Base-by-base conservation (phyloP, 2,113 vertebrate species). In the Catharus minimus region DNA sequence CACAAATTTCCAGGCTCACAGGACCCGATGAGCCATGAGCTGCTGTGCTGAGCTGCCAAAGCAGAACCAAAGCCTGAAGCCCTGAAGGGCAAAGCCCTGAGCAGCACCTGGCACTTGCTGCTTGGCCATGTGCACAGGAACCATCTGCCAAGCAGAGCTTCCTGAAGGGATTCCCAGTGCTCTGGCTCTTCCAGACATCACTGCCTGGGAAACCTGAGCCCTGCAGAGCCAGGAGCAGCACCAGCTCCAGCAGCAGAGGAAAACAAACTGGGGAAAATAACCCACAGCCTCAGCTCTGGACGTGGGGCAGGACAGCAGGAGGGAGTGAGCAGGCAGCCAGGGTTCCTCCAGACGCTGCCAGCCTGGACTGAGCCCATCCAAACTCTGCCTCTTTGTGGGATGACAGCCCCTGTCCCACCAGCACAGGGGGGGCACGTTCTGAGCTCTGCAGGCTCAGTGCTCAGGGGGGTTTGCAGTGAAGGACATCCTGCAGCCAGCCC, bases 381-480 rank as follows among this genome's bases (percentile, higher is more conserved):
- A 30, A 39, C 12, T n/a, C 46, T 89, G 46, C 49, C 17, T 28
- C n/a, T 79, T 1, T 8, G 32, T 55, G 61, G 32, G n/a, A 23
- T 30, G 32, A 4, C 46, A 68, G 64, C 67, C 33, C 64, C 11
- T 15, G 46, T 33, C 5, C 13, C 3, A 0, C 28, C 1, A 2
- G 50, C 36, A 65, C 27, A 15, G 22, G 19, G 44, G n/a, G 12
- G 43, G n/a, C 27, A 33, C 26, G 57, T 6, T 14, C 7, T 10
- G 78, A 28, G 56, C 82, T 36, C 74, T 24, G 38, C 69, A 53
- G 20, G 56, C 52, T 58, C 58, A 52, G n/a, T 0, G 1, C 62
- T 47, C 4, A 0, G 39, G 13, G 26, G 9, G 49, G 30, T 56
- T 78, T 53, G 57, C 39, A 36, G 2, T 0, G 3, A 17, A 18